phyloP scores from a whole-genome alignment of 2,113 vertebrate genomes.

The Python bivittatus region DNA sequence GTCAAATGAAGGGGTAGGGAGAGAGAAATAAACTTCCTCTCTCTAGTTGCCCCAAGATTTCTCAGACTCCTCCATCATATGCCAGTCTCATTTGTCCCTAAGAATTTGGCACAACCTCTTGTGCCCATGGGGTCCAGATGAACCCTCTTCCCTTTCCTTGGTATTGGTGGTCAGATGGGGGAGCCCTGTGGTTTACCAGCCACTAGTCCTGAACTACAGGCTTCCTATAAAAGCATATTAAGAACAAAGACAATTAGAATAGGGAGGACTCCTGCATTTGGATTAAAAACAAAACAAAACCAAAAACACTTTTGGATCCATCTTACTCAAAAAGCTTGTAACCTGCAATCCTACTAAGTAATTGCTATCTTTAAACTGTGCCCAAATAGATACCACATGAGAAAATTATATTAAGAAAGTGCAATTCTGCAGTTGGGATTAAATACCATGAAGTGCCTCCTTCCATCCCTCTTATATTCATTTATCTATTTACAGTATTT shows the following conservation, averaged over 20 bases:
- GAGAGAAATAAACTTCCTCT: not conserved
- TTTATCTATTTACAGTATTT: not conserved
- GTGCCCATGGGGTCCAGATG: too few relatives aligned
- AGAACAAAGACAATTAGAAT: not conserved
- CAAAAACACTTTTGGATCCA: not conserved
- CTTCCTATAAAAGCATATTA: not conserved
- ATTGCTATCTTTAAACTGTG: not conserved
- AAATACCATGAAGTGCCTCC: slow-evolving; percentile 1
- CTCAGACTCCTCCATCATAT: not conserved
- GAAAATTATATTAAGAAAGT: not conserved
- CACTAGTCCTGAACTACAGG: not conserved
- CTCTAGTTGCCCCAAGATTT: not conserved
- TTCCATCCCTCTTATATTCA: slow-evolving; percentile 16
- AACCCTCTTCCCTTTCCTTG: not conserved
- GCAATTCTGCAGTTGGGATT: not conserved
- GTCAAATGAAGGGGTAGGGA: not conserved
- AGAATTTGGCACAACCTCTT: not conserved
- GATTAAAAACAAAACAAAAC: not conserved
- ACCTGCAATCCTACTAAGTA: not conserved
- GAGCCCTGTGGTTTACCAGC: not conserved
- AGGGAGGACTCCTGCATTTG: not conserved
- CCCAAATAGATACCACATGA: not conserved
- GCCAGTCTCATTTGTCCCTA: not conserved
- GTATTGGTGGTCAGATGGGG: not conserved
- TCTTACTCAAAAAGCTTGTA: not conserved